Conservation (phyloP, 2,797 vertebrate genomes). For the Etheostoma perlongum region DNA sequence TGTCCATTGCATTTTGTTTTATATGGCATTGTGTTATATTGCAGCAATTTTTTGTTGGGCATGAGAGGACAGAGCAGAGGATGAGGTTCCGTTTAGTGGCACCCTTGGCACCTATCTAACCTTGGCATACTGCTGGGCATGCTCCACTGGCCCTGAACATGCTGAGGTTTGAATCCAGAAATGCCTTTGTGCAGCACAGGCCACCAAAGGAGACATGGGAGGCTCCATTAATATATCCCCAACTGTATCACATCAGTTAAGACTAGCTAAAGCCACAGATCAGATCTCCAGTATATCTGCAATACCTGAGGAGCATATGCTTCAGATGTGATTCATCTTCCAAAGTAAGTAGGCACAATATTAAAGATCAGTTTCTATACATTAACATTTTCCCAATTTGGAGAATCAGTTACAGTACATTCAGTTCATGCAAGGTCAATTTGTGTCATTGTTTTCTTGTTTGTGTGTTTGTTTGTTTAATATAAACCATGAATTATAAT, state of each 20-base stretch:
- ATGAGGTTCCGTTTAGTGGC: conserved; percentile 81
- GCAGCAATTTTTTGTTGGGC: conserved; percentile 65
- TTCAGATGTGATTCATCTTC: conserved; percentile 27
- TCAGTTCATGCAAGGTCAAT: conserved; percentile 67
- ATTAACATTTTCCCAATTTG: conserved; percentile 41
- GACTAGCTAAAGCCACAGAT: conserved; percentile 54
- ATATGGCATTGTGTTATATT: conserved; percentile 56
- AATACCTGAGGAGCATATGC: conserved; percentile 31
- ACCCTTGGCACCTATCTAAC: conserved; percentile 84
- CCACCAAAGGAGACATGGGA: conserved; percentile 74
- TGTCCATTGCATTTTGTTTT: conserved; percentile 47
- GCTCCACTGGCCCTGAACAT: conserved; percentile 82
- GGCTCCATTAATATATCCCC: conserved; percentile 74
- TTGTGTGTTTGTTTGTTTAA: conserved; percentile 83
- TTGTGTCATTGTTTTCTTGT: conserved; percentile 73
- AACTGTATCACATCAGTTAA: conserved; percentile 64
- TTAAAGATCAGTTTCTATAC: conserved; percentile 38
- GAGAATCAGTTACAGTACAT: conserved; percentile 42
- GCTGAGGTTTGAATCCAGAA: conserved; percentile 85
- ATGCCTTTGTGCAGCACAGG: conserved; percentile 80
- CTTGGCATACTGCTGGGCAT: conserved; percentile 80
- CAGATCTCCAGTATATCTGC: conserved; percentile 38
- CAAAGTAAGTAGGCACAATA: conserved; percentile 24
- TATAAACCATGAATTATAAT: conserved; percentile 84
- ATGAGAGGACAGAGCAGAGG: conserved; percentile 68